Base-by-base conservation (phyloP, 2,888 invertebrate species). In the Clivina fossor region DNA sequence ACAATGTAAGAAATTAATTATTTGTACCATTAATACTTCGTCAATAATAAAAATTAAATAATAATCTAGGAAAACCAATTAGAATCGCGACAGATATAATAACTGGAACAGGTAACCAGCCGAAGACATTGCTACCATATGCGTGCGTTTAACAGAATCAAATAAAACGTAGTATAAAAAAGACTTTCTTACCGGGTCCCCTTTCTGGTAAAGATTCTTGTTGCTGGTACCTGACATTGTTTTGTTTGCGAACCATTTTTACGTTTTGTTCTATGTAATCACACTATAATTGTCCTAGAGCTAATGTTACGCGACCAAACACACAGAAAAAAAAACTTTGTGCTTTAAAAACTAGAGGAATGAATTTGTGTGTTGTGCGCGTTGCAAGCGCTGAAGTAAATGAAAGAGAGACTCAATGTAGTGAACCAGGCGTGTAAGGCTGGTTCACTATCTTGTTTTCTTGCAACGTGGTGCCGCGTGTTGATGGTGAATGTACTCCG, bases 101-200 rank as follows among this genome's bases (percentile, higher is more conserved):
- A n/a, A n/a, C n/a, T n/a, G n/a, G n/a, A n/a, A n/a, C n/a, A n/a
- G n/a, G n/a, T n/a, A n/a, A n/a, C 4, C 33, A 32, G 13, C 20
- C 35, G 38, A 40, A 38, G 28, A 46, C 46, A 35, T 37, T 38
- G 46, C 37, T 41, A 46, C 54, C 56, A 56, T 47, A 58, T 50
- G 46, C 40, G 26, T 38, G 32, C 32, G 20, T n/a, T n/a, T n/a
- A n/a, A n/a, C n/a, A 43, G 38, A 56, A 44, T 35, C 20, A 9
- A 28, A 35, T 22, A 19, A 59, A 59, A 37, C 35, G 18, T 24
- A 43, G 35, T 20, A 38, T 48, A 57, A 47, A 37, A 16, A 30
- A 22, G 46, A 49, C 43, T 43, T 58, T 72, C 78, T 78, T 75
- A 80, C 80, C 79, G 62, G 79, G 75, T 63, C 78, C 77, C 57